A percentile compares a stretch with the other conserved stretches of the same genome.
These are phyloP conservation scores for Saccostrea echinata DNA, from an alignment of 1,140 invertebrate genomes.

Conservation along the genomic window DNA sequence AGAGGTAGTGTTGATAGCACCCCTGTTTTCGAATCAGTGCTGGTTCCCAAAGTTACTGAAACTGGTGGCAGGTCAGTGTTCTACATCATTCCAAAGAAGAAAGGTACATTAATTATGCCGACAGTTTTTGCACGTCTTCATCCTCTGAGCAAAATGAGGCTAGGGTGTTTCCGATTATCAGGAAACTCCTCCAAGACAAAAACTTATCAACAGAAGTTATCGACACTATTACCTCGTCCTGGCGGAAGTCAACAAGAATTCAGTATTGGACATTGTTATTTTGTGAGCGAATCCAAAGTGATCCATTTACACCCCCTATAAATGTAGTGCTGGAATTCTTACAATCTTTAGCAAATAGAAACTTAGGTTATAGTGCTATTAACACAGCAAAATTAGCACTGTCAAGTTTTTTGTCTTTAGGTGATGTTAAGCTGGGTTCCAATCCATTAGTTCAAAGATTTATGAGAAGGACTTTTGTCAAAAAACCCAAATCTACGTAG, in stretches of 20 bases:
- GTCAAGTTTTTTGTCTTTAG: slow-evolving; percentile 21
- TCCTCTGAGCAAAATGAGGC: slow-evolving; percentile 3
- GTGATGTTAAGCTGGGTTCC: not conserved
- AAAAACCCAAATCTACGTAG: no score
- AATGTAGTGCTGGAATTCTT: slow-evolving; percentile 45
- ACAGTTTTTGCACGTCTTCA: not conserved
- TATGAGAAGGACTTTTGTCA: no score
- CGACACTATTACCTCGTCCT: slow-evolving; percentile 43
- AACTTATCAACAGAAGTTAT: slow-evolving; percentile 41
- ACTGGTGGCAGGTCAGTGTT: no score
- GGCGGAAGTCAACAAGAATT: slow-evolving; percentile 36
- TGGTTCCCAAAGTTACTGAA: no score
- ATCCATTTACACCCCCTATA: slow-evolving; percentile 46
- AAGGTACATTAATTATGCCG: no score
- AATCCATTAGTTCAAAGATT: not conserved
- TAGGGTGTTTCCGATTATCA: slow-evolving; percentile 49
- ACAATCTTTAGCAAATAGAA: slow-evolving; percentile 27
- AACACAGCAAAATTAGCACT: slow-evolving; percentile 52
- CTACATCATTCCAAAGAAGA: no score
- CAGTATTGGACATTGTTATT: slow-evolving; percentile 45
- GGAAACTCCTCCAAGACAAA: not conserved
- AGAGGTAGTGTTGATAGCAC: slow-evolving; percentile 46
- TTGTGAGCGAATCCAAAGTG: slow-evolving; percentile 34
- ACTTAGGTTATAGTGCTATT: slow-evolving; percentile 48
- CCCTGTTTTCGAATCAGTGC: no score